A percentile compares a stretch with the other conserved stretches of the same genome.
Evolutionary conservation across 2,113 vertebrate genomes (phyloP).

Genomic region (Leucopsar rothschildi): DNA sequence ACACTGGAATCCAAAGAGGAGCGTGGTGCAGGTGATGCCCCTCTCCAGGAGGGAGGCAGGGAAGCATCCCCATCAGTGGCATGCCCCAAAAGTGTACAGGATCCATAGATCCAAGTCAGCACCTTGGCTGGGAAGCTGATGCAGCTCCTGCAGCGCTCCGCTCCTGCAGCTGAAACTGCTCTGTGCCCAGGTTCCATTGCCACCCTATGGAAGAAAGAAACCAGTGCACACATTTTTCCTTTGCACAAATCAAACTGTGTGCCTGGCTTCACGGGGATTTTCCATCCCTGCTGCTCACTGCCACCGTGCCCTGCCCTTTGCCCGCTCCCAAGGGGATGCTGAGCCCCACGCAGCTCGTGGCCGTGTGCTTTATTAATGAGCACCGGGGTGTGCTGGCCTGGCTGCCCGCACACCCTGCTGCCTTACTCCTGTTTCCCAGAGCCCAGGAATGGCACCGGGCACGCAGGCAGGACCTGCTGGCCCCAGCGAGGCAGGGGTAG

Average conservation of each 20-base stretch:
- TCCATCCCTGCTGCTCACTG: not conserved
- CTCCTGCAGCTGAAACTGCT: conserved; percentile 17
- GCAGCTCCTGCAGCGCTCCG: not conserved
- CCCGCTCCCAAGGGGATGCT: not conserved
- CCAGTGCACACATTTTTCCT: conserved; percentile 36
- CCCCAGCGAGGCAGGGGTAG: not conserved
- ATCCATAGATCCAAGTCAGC: conserved; percentile 22
- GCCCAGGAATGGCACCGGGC: not conserved
- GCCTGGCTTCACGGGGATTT: not conserved
- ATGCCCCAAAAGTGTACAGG: not conserved
- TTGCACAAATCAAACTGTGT: not conserved
- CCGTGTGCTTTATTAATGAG: not conserved
- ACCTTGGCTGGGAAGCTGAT: not conserved
- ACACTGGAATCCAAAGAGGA: not conserved
- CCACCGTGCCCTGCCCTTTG: not conserved
- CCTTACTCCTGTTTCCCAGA: not conserved
- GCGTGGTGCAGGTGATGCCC: not conserved
- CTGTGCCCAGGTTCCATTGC: conserved; percentile 55
- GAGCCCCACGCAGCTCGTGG: fast-evolving
- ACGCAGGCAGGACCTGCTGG: not conserved
- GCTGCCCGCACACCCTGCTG: not conserved
- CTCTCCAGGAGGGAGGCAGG: not conserved
- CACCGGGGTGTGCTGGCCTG: not conserved
- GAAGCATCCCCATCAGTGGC: not conserved
- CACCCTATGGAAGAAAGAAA: conserved; percentile 61